Percentiles rank a stretch among this genome's conserved stretches.
These are phyloP conservation scores for Lophura swinhoii DNA, from an alignment of 2,797 vertebrate genomes.

Conservation along the genomic window DNA sequence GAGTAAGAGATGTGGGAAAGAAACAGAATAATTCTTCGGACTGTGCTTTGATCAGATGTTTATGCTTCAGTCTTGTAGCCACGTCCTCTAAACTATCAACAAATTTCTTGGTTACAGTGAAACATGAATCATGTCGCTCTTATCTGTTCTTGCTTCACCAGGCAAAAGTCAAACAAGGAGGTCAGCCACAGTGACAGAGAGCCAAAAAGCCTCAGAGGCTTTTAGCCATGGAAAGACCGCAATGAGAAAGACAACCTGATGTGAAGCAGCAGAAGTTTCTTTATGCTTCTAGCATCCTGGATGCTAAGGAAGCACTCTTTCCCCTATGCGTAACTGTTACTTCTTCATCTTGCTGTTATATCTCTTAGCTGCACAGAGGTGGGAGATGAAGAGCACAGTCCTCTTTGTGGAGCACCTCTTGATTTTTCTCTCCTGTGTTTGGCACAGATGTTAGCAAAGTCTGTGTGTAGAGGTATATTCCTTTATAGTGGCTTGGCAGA, in stretches of 20 bases:
- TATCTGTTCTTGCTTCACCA: slow-evolving; percentile 22
- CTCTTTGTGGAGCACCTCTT: neutral
- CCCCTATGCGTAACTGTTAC: neutral
- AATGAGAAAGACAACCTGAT: neutral
- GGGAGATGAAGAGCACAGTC: neutral
- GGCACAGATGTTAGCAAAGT: neutral
- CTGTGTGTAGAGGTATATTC: neutral
- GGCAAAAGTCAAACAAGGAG: neutral
- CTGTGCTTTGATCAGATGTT: slow-evolving; percentile 30
- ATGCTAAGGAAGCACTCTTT: neutral
- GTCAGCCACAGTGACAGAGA: neutral
- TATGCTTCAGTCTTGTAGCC: neutral
- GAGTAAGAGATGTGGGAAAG: neutral
- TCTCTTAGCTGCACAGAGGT: neutral
- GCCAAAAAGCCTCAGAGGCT: neutral
- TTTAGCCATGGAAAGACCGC: neutral
- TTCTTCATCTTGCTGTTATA: neutral
- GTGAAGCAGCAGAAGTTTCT: neutral
- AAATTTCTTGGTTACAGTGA: neutral
- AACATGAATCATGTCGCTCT: neutral
- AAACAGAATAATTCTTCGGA: neutral
- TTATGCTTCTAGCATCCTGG: neutral
- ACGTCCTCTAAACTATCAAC: neutral
- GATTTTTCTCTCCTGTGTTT: neutral
- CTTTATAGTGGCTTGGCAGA: neutral